A percentile compares a stretch with the other conserved stretches of the same genome.
phyloP scores from a whole-genome alignment of 2,888 invertebrate genomes.

The Mythimna ferrago region DNA sequence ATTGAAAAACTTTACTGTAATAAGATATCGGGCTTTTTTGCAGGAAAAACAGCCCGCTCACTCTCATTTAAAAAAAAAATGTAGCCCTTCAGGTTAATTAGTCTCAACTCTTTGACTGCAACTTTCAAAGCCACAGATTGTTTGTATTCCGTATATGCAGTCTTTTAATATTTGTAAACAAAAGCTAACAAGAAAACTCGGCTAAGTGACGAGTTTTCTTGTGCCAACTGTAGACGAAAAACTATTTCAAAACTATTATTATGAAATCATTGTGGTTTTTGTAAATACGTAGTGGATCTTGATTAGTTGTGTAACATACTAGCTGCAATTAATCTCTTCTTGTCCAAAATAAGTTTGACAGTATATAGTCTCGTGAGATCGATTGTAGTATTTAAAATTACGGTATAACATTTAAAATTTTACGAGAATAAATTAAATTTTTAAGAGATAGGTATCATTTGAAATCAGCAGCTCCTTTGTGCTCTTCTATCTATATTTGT shows the following conservation, averaged over 20 bases:
- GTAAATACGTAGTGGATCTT: not conserved
- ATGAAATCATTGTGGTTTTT: slow-evolving; percentile 3
- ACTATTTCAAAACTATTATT: slow-evolving; percentile 28
- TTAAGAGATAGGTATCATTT: no score
- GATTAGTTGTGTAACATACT: not conserved
- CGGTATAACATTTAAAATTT: no score
- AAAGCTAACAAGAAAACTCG: slow-evolving; percentile 66
- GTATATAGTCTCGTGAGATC: no score
- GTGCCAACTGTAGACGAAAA: slow-evolving; percentile 56
- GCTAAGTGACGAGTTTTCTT: no score
- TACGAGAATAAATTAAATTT: no score
- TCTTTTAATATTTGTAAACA: slow-evolving; percentile 78
- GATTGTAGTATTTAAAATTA: no score
- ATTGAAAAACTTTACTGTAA: no score
- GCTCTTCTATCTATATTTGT: no score
- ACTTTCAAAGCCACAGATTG: slow-evolving; percentile 26
- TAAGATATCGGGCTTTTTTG: no score
- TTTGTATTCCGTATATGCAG: slow-evolving; percentile 47
- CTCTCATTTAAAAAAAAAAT: not conserved
- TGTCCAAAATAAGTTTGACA: not conserved
- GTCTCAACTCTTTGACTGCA: not conserved
- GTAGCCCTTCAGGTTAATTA: not conserved
- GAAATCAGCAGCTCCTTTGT: no score
- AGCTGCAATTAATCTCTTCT: not conserved
- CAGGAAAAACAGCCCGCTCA: no score